Base-by-base conservation (phyloP, 2,113 vertebrate genomes). In the Festucalex cinctus region DNA sequence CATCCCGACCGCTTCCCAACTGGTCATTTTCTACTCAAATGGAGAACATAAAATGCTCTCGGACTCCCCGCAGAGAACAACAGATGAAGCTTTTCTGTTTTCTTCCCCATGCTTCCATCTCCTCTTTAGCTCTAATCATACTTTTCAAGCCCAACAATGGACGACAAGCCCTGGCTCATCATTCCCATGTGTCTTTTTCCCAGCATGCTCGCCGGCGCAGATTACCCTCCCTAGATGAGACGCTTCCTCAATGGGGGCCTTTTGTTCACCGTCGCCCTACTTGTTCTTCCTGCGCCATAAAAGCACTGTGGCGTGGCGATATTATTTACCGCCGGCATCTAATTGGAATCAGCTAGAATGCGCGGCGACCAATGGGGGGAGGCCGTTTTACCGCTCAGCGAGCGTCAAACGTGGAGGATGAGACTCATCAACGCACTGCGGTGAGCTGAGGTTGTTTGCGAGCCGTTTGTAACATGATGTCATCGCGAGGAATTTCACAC, bases 261-360 rank as follows among this genome's bases (percentile, higher is more conserved):
- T 24, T 75, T 58, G 44, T 70, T 77, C 73, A 66, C 73, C 24
- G 28, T 62, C 9, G 9, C 60, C 63, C 41, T 8, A 14, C 51
- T 70, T 66, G 44, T 77, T 85, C 64, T n/a, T 80, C 61, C 67
- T 80, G n/a, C 74, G 70, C 64, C 63, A 63, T 69, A 26, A 74
- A 81, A 81, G 73, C 68, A 59, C 72, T 68, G 71, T 32, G 16
- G 54, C 69, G 60, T 69, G 76, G 68, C 71, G 71, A 26, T 70
- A 70, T 78, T 85, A 85, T 83, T 86, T 78, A 86, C 76, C 76
- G 78, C 66, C 46, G 80, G 54, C 59, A 49, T 80, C 76, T 85
- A 86, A 87, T 87, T 87, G 82, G 80, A 84, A 81, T 83, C 79
- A 78, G 86, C 76, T 83, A 83, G 83, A 78, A 76, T 82, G 63